A percentile compares a stretch with the other conserved stretches of the same genome.
Conservation (phyloP, 64 coral and sea anemone genomes). For the Montipora capricornis region DNA sequence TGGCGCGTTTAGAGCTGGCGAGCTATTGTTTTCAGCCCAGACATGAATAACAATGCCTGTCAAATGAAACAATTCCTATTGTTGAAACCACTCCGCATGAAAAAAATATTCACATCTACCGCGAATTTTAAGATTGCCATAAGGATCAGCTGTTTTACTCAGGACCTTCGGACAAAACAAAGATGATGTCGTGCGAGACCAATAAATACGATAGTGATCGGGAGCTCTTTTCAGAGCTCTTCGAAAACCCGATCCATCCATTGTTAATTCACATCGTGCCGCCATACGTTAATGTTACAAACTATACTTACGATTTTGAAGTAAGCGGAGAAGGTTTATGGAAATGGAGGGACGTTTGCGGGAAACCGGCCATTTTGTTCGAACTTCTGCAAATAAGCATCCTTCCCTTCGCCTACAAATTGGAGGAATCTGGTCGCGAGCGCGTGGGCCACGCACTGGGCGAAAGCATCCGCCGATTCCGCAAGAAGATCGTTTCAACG, state of each 20-base stretch:
- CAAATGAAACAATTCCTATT: too few relatives aligned
- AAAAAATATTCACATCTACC: too few relatives aligned
- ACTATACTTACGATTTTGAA: conserved; percentile 13
- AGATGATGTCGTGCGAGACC: too few relatives aligned
- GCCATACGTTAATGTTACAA: not conserved
- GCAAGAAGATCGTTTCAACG: not conserved
- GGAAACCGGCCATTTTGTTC: not conserved
- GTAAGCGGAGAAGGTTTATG: conserved; percentile 15
- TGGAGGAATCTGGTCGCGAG: not conserved
- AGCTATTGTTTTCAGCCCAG: too few relatives aligned
- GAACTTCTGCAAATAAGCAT: conserved; percentile 4
- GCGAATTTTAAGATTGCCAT: too few relatives aligned
- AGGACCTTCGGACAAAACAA: too few relatives aligned
- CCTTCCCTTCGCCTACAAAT: not conserved
- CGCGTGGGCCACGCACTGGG: not conserved
- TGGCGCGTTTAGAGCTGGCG: too few relatives aligned
- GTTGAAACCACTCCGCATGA: too few relatives aligned
- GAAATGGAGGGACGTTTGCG: not conserved
- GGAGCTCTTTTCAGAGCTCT: conserved; percentile 32
- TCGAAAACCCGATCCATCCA: conserved; percentile 35
- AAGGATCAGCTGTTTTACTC: too few relatives aligned
- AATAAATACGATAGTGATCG: not conserved
- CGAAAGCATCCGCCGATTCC: not conserved
- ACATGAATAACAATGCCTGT: too few relatives aligned
- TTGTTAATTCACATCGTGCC: conserved; percentile 15